phyloP scores from a whole-genome alignment of 2,797 vertebrate genomes.

The Sebastiscus tertius region DNA sequence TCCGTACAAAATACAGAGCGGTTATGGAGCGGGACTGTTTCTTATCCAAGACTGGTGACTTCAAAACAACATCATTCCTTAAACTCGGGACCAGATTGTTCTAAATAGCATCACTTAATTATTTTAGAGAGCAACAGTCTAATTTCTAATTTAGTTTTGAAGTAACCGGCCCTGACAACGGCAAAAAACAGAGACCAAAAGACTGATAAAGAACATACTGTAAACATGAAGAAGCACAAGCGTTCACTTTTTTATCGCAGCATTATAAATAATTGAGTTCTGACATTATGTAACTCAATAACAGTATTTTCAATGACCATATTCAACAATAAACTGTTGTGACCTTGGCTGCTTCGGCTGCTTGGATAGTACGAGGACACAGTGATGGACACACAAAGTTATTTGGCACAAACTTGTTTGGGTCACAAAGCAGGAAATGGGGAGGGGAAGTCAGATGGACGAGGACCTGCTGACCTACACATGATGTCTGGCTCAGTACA shows the following conservation, averaged over 20 bases:
- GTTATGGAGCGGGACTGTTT: too few species aligned
- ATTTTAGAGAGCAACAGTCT: not conserved
- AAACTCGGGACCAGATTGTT: not conserved
- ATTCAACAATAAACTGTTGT: not conserved
- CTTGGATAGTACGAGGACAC: not conserved
- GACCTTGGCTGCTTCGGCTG: not conserved
- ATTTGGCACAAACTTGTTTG: constrained; percentile 6
- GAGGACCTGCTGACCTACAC: constrained; percentile 64
- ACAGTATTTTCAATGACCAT: not conserved
- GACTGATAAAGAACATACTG: not conserved
- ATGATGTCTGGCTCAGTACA: constrained; percentile 21
- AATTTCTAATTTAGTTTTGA: not conserved
- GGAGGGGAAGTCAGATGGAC: constrained; percentile 59
- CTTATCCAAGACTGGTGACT: not conserved
- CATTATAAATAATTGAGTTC: not conserved
- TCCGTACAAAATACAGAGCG: not conserved
- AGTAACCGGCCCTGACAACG: not conserved
- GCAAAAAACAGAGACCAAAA: not conserved
- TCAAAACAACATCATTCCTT: not conserved
- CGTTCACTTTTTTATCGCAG: not conserved
- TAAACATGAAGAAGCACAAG: not conserved
- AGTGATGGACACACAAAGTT: not conserved
- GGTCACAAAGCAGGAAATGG: constrained; percentile 53
- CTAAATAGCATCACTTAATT: not conserved
- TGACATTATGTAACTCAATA: not conserved